These are phyloP conservation scores for Hypomesus transpacificus DNA, from an alignment of 2,113 vertebrate species.

Conservation along the genomic window DNA sequence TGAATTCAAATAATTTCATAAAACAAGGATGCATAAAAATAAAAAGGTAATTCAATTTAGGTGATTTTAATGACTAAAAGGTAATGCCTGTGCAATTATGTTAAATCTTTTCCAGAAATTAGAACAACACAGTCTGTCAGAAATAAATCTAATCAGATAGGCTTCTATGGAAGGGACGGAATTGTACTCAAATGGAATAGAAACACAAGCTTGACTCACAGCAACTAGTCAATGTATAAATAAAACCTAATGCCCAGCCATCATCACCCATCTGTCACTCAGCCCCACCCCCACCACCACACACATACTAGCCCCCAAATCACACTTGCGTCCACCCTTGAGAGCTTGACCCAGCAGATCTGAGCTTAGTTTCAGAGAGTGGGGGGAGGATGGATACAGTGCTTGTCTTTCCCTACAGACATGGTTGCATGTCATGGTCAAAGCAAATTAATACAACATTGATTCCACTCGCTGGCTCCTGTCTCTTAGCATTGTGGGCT, in stretches of 20 bases:
- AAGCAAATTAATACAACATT: conserved; percentile 48
- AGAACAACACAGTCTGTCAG: too few relatives aligned
- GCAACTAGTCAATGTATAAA: neutral
- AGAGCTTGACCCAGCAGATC: conserved; percentile 21
- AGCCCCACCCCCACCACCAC: conserved; percentile 44
- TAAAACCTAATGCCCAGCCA: neutral
- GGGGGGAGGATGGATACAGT: neutral
- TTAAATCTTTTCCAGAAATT: too few relatives aligned
- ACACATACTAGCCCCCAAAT: neutral
- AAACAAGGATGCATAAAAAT: too few relatives aligned
- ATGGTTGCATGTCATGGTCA: conserved; percentile 37
- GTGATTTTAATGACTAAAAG: too few relatives aligned
- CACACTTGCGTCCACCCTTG: conserved; percentile 10
- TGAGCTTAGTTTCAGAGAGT: conserved; percentile 6
- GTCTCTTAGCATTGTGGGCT: conserved; percentile 3
- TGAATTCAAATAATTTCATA: too few relatives aligned
- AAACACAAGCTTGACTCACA: neutral
- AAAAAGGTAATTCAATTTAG: too few relatives aligned
- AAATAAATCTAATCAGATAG: too few relatives aligned
- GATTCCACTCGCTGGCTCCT: neutral
- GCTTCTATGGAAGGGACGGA: too few relatives aligned
- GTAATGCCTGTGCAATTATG: too few relatives aligned
- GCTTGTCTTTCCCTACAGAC: conserved; percentile 42
- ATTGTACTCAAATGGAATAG: too few relatives aligned
- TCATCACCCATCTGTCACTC: conserved; percentile 3